Evolutionary conservation across 2,888 invertebrate species (phyloP), one percentile per base, ranked within the genome.

Genomic region (Orchesella flavescens): DNA sequence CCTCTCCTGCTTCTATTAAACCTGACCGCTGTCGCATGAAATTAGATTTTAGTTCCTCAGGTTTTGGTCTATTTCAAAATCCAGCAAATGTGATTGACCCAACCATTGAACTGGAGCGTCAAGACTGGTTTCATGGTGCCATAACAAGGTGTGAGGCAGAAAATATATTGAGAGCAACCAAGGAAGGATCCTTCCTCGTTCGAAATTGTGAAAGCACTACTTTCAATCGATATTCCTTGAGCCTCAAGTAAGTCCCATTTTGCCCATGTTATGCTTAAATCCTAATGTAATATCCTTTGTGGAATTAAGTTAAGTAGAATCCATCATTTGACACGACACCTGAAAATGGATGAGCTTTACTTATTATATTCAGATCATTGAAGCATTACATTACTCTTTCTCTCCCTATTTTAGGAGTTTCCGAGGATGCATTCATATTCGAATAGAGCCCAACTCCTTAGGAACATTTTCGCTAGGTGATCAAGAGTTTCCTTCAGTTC

Each of bases 391-490:
- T 17, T 21, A 34, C 7, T 34, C 34, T n/a, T 65, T 75, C n/a
- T 61, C 53, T 59, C 21, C 61, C 24, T 74, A 78, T 12, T 46
- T 19, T 91, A 98, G 98, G 91, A 97, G 97, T 90, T 95, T 96
- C 75, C 93, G 96, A 89, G 97, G 98, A 71, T 97, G 97, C 89
- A 97, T 98, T 96, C 98, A 98, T 90, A 97, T 98, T 95, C 94
- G 97, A 88, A 98, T 98, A 86, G 95, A 96, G 90, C 94, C 94
- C 88, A 93, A 93, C 89, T 91, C 91, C 15, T 93, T 93, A 76
- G 95, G 95, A 83, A 94, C 95, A 82, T 98, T 94, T 90, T 96
- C 97, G 75, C 91, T 98, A 88, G 98, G 98, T 5, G 95, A 96
- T 89, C 97, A 97, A 90, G 95, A 96, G 89, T 98, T 98, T 90